Conservation (phyloP, 2,888 invertebrate species). For the Sinotaia quadrata region DNA sequence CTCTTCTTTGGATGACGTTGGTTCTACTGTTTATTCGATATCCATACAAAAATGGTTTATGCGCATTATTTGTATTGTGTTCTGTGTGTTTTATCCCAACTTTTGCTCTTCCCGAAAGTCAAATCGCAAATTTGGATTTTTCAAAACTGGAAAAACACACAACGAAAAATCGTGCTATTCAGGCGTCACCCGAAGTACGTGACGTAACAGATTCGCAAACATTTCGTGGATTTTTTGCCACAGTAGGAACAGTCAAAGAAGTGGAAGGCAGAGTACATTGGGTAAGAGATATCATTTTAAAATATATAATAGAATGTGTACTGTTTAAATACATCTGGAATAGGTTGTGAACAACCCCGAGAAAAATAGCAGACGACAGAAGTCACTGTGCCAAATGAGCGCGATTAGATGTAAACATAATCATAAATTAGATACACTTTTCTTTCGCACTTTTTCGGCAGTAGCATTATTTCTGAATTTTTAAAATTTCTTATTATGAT, state of each 20-base stretch:
- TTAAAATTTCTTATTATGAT: too few species aligned
- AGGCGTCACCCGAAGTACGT: background rate
- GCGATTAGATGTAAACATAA: too few species aligned
- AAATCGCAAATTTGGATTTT: conserved; percentile 11
- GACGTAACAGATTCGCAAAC: background rate
- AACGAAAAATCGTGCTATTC: conserved; percentile 19
- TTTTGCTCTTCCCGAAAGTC: conserved; percentile 17
- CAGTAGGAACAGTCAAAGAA: conserved; percentile 21
- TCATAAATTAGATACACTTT: too few species aligned
- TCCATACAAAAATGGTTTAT: conserved; percentile 34
- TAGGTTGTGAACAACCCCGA: too few species aligned
- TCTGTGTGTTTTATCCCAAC: conserved; percentile 40
- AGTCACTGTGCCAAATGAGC: too few species aligned
- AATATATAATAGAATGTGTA: too few species aligned
- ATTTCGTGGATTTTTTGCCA: conserved; percentile 18
- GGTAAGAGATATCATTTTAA: background rate
- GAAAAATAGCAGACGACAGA: too few species aligned
- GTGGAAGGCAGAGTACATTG: conserved; percentile 23
- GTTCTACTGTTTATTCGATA: conserved; percentile 37
- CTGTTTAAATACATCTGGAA: too few species aligned
- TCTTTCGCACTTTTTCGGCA: too few species aligned
- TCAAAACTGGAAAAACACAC: conserved; percentile 13
- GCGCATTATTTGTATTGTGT: conserved; percentile 37
- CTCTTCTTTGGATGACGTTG: conserved; percentile 35
- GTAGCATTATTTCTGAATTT: too few species aligned